Evolutionary conservation across 2,797 vertebrate species (phyloP).

Genomic region (Bufotes viridis): DNA sequence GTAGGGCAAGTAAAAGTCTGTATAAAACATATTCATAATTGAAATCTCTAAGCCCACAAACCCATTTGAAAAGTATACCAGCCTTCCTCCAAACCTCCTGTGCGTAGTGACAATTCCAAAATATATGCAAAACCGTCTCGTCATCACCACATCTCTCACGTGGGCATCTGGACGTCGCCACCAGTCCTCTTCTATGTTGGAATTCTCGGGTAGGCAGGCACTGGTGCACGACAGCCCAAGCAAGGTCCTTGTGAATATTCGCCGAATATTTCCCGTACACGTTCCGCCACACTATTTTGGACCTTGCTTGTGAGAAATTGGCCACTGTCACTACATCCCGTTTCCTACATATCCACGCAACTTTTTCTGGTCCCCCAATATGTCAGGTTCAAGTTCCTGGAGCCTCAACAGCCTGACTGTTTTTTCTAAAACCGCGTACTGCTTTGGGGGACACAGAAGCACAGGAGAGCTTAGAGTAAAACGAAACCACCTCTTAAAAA

Average conservation of each 20-base stretch:
- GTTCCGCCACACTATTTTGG: no score
- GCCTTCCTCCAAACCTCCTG: background rate
- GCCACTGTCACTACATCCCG: no score
- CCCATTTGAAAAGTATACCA: background rate
- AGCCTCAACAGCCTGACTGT: no score
- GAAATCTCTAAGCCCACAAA: background rate
- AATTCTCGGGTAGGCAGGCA: background rate
- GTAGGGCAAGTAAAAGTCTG: background rate
- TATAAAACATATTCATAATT: background rate
- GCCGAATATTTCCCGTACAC: no score
- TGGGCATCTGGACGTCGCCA: background rate
- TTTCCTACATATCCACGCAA: accelerated
- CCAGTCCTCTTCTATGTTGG: background rate
- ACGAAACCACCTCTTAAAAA: background rate
- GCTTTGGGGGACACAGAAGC: no score
- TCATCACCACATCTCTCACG: background rate
- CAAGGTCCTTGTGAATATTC: background rate
- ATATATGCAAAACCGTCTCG: background rate
- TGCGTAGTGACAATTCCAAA: background rate
- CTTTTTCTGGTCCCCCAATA: no score
- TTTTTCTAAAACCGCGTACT: no score
- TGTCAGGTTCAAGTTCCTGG: no score
- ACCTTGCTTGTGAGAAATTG: no score
- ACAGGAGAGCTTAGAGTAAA: no score
- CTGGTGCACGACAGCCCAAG: background rate